Conservation (phyloP, 92 coral and sea anemone genomes). For the Actinernus sp. region DNA sequence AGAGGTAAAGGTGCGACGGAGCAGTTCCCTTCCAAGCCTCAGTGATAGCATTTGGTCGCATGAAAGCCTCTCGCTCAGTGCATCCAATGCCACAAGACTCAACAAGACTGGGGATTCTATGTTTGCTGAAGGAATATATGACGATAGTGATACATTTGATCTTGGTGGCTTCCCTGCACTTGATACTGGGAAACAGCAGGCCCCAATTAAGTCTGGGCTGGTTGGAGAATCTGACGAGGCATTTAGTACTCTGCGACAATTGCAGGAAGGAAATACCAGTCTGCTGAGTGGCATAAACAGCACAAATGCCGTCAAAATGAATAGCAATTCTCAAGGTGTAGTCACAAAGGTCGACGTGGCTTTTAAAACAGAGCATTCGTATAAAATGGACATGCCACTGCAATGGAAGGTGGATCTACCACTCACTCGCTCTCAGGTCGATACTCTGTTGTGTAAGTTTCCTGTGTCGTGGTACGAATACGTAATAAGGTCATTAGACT, state of each 20-base stretch:
- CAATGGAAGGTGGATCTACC: slow-evolving; percentile 71
- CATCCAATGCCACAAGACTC: slow-evolving; percentile 13
- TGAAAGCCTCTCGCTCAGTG: slow-evolving; percentile 62
- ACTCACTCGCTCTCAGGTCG: slow-evolving; percentile 35
- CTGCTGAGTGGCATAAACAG: not conserved
- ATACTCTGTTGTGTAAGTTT: slow-evolving; percentile 55
- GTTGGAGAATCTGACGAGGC: not conserved
- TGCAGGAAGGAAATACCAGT: not conserved
- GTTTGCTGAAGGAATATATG: slow-evolving; percentile 35
- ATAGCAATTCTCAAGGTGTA: not conserved
- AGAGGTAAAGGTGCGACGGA: slow-evolving; percentile 12
- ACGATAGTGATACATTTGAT: slow-evolving; percentile 56
- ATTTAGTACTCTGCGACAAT: slow-evolving; percentile 12
- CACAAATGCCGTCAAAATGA: not conserved
- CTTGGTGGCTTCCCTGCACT: slow-evolving; percentile 93
- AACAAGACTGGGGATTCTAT: slow-evolving; percentile 32
- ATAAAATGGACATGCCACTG: slow-evolving; percentile 67
- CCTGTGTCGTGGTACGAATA: slow-evolving; percentile 81
- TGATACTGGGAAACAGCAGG: slow-evolving; percentile 62
- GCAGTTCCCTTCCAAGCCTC: slow-evolving; percentile 88
- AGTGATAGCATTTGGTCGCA: slow-evolving; percentile 91
- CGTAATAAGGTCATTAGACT: slow-evolving; percentile 37
- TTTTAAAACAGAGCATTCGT: slow-evolving; percentile 52
- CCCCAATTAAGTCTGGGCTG: not conserved
- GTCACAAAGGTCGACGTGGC: slow-evolving; percentile 4